Conservation (phyloP, 2,797 vertebrate species). For the Gallinago solitaria region DNA sequence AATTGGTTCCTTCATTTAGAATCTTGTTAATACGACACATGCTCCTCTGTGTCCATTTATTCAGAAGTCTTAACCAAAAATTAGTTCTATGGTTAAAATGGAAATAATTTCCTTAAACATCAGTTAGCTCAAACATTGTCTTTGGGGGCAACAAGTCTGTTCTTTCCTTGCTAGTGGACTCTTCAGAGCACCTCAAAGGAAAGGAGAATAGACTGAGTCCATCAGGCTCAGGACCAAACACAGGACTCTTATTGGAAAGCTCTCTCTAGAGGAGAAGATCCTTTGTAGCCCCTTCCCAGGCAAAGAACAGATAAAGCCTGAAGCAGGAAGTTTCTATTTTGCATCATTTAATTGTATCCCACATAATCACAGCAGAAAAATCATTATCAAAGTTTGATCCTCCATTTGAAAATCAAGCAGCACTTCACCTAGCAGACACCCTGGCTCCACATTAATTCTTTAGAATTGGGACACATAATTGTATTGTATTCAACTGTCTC, state of each 20-base stretch:
- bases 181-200: not conserved
- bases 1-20: conserved; percentile 14
- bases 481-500: not conserved
- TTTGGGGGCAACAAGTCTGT: not conserved
- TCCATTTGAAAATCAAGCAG: not conserved
- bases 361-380: not conserved
- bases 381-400: no score
- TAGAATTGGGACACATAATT: not conserved
- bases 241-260: not conserved
- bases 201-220: not conserved
- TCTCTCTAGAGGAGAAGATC: not conserved
- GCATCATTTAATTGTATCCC: not conserved
- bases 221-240: not conserved
- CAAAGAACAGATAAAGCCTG: not conserved
- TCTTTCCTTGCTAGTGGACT: not conserved
- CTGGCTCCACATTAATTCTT: not conserved
- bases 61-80: not conserved
- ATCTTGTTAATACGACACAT: not conserved
- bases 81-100: not conserved
- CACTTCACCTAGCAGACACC: not conserved
- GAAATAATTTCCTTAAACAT: not conserved
- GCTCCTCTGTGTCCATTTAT: conserved; percentile 1
- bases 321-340: not conserved
- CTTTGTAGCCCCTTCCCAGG: not conserved
- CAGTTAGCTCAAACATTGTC: not conserved